Evolutionary conservation across 2,113 vertebrate genomes (phyloP).

Genomic region (Deroptyus accipitrinus): DNA sequence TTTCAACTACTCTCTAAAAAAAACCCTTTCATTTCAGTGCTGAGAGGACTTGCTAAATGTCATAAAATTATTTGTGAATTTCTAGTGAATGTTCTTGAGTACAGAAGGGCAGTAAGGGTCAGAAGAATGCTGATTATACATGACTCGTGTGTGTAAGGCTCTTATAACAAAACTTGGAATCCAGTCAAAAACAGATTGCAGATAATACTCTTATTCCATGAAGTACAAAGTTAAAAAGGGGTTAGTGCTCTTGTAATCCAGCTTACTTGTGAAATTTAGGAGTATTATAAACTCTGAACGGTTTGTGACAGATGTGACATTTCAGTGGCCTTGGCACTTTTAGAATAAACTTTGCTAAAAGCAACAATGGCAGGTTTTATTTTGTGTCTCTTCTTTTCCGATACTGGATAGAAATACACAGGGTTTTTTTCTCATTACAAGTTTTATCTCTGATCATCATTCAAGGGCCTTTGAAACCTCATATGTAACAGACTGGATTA

Average conservation of each 20-base stretch:
- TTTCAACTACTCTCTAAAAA: neutral
- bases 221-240: conserved; percentile 16
- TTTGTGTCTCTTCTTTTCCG: neutral
- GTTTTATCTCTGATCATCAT: neutral
- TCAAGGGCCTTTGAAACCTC: neutral
- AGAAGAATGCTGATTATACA: conserved; percentile 49
- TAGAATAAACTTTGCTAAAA: conserved; percentile 14
- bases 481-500: neutral
- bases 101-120: conserved; percentile 11
- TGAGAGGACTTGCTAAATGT: conserved; percentile 39
- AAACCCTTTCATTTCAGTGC: neutral
- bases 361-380: neutral
- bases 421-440: neutral
- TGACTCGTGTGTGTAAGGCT: neutral
- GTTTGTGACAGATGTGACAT: neutral
- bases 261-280: conserved; percentile 38
- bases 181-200: conserved; percentile 32
- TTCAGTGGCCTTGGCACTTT: neutral
- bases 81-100: conserved; percentile 14
- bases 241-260: conserved; percentile 46
- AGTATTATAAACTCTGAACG: conserved; percentile 1
- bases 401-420: neutral
- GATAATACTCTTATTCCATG: conserved; percentile 32
- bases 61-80: conserved; percentile 55
- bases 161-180: conserved; percentile 14